phyloP scores from a whole-genome alignment of 2,797 vertebrate genomes.

The Acanthiza pusilla region DNA sequence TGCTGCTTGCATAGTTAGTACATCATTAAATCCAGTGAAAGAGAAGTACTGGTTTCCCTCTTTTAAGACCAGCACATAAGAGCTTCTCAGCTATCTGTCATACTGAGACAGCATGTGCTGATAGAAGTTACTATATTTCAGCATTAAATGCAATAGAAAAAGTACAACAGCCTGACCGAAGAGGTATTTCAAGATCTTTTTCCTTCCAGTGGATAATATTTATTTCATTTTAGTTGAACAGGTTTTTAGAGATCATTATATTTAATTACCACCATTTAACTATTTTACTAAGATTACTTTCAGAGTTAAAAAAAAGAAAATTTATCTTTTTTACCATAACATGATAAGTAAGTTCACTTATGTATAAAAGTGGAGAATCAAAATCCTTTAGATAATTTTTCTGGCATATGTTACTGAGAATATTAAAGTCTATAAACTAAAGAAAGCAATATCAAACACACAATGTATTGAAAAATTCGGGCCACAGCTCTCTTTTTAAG shows the following conservation, averaged over 20 bases:
- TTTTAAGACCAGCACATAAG: background rate
- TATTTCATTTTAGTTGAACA: background rate
- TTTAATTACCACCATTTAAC: background rate
- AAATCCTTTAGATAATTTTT: background rate
- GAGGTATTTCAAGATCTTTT: background rate
- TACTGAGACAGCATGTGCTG: background rate
- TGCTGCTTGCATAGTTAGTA: background rate
- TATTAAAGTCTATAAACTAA: background rate
- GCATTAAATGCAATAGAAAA: background rate
- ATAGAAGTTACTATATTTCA: background rate
- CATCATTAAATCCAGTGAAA: background rate
- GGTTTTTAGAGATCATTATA: background rate
- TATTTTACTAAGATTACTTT: background rate
- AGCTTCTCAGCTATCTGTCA: background rate
- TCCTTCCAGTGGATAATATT: background rate
- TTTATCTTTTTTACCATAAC: background rate
- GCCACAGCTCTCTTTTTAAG: background rate
- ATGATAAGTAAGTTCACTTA: background rate
- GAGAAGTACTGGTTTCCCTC: background rate
- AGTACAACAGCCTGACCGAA: background rate
- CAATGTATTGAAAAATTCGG: background rate
- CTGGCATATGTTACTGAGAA: background rate
- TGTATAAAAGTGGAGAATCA: background rate
- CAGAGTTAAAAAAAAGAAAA: background rate
- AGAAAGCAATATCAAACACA: background rate